phyloP scores from a whole-genome alignment of 2,113 vertebrate genomes.

The Nansenia antarctica region DNA sequence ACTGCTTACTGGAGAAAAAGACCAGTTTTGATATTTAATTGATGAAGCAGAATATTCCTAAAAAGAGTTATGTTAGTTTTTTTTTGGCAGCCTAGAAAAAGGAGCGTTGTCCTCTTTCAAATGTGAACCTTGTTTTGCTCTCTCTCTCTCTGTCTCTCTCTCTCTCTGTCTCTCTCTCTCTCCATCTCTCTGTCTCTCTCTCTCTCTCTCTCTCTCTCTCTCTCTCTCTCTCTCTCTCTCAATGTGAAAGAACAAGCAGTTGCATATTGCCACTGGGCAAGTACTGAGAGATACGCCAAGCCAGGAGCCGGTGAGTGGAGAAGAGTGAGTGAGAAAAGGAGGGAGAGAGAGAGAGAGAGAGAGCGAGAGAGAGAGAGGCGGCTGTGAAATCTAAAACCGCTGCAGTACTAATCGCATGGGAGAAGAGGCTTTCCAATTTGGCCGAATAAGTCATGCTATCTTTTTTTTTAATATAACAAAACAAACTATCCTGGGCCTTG shows the following conservation, averaged over 20 bases:
- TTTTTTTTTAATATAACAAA: constrained; percentile 63
- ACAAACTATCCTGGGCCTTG: constrained; percentile 73
- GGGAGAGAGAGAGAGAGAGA: constrained; percentile 18
- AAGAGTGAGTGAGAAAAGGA: constrained; percentile 61
- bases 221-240: constrained; percentile 79
- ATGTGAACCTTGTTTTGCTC: constrained; percentile 76
- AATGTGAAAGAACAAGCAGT: constrained; percentile 88
- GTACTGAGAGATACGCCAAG: constrained; percentile 85
- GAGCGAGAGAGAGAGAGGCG: constrained; percentile 55
- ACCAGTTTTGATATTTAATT: constrained; percentile 71
- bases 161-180: no score
- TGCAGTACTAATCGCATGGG: constrained; percentile 71
- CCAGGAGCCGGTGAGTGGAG: constrained; percentile 87
- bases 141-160: constrained; percentile 78
- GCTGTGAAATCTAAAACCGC: constrained; percentile 65
- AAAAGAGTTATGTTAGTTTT: constrained; percentile 58
- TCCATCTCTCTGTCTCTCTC: no score
- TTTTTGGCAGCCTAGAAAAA: constrained; percentile 57
- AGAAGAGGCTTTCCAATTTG: constrained; percentile 70
- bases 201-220: no score
- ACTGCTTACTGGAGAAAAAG: constrained; percentile 54
- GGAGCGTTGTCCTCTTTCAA: constrained; percentile 68
- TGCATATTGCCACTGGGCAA: constrained; percentile 91
- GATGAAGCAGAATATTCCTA: constrained; percentile 66
- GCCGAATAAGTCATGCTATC: constrained; percentile 70